Evolutionary conservation across 2,797 vertebrate genomes (phyloP).

Genomic region (Meriones psammophilus): DNA sequence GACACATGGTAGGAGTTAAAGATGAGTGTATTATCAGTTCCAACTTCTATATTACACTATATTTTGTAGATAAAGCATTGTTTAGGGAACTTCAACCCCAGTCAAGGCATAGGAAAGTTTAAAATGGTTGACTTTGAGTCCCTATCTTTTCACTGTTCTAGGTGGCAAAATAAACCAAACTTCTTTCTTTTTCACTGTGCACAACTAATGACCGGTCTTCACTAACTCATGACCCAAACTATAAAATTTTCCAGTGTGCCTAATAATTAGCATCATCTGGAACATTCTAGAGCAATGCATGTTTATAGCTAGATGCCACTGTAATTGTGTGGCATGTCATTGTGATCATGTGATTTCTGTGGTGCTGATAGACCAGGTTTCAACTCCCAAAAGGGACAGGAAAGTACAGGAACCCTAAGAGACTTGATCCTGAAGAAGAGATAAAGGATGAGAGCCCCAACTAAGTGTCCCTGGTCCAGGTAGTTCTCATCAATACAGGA

Average conservation of each 20-base stretch:
- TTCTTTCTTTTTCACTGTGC: not conserved
- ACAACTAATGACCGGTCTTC: not conserved
- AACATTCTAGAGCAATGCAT: not conserved
- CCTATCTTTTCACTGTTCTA: not conserved
- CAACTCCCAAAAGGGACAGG: not conserved
- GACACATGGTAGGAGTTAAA: not conserved
- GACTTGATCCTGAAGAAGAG: not conserved
- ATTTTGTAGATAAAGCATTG: not conserved
- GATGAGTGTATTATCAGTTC: not conserved
- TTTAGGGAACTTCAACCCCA: not conserved
- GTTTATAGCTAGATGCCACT: not conserved
- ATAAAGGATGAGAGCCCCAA: not conserved
- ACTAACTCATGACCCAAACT: not conserved
- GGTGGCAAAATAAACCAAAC: slow-evolving; percentile 16
- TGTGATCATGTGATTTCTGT: not conserved
- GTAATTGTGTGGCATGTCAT: not conserved
- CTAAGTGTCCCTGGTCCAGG: not conserved
- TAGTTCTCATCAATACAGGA: slow-evolving; percentile 8
- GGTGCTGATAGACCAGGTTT: not conserved
- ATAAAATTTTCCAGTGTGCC: not conserved
- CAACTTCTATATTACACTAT: not conserved
- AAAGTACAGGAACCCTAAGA: not conserved
- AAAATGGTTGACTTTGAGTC: not conserved
- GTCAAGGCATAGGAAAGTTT: not conserved
- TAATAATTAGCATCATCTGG: not conserved